These are phyloP conservation scores for Rhimphoctona megacephalus DNA, from an alignment of 2,888 invertebrate genomes.

Conservation along the genomic window DNA sequence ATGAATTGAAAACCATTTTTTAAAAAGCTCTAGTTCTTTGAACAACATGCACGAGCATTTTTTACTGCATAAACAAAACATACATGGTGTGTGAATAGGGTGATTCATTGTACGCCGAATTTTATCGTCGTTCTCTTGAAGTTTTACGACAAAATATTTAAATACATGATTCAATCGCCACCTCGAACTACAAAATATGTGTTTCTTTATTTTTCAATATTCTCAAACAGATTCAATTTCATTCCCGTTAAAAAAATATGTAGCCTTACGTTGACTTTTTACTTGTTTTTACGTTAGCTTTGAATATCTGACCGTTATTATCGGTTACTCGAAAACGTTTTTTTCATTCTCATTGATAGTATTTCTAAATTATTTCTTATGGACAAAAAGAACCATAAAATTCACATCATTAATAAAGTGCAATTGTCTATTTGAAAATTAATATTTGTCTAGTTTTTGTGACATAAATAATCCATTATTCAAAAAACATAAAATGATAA, in stretches of 20 bases:
- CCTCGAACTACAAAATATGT: not conserved
- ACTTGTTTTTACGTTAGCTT: too few species aligned
- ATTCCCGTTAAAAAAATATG: not conserved
- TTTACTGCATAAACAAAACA: conserved; percentile 22
- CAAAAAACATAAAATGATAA: too few species aligned
- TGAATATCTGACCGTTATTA: not conserved
- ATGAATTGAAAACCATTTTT: conserved; percentile 1
- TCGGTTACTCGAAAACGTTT: not conserved
- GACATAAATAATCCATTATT: not conserved
- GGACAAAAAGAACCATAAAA: not conserved
- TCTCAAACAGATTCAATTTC: not conserved
- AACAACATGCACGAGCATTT: not conserved
- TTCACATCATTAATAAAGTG: not conserved
- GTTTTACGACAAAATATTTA: not conserved
- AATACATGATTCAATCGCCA: conserved; percentile 21
- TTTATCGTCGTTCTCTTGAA: conserved; percentile 7
- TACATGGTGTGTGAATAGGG: not conserved
- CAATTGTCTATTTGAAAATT: not conserved
- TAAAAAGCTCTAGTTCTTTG: not conserved
- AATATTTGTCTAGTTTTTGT: not conserved
- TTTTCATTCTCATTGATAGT: too few species aligned
- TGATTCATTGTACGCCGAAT: conserved; percentile 20
- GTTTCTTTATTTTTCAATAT: not conserved
- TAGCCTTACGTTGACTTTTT: not conserved
- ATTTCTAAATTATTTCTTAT: not conserved